Evolutionary conservation across 1,140 invertebrate species (phyloP).

Genomic region (Radopholus similis): DNA sequence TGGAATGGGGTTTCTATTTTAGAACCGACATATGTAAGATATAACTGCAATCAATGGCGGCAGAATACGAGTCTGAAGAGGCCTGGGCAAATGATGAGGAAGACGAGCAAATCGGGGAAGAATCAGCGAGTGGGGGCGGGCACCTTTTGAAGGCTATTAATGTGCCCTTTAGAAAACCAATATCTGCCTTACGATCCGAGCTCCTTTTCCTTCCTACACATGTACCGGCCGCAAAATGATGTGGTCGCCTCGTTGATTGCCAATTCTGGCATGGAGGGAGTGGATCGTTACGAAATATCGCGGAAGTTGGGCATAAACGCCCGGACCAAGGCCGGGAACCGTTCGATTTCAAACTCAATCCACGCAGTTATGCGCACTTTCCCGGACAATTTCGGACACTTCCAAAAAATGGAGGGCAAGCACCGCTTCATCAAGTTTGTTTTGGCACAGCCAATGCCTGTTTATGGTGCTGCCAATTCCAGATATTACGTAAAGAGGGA

Average conservation of each 20-base stretch:
- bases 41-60: no score
- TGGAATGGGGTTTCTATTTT: no score
- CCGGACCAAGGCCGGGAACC: slow-evolving; percentile 42
- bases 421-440: slow-evolving; percentile 19
- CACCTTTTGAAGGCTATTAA: no score
- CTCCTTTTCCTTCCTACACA: slow-evolving; percentile 18
- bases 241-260: slow-evolving; percentile 30
- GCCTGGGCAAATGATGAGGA: no score
- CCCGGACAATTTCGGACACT: slow-evolving; percentile 50
- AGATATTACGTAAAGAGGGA: slow-evolving; percentile 9
- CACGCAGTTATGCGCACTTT: slow-evolving; percentile 24
- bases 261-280: slow-evolving; percentile 33
- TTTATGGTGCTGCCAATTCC: not conserved
- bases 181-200: slow-evolving; percentile 31
- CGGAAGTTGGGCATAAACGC: slow-evolving; percentile 33
- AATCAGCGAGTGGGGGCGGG: no score
- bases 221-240: slow-evolving; percentile 41
- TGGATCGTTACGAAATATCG: slow-evolving; percentile 44
- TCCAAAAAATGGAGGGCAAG: slow-evolving; percentile 57
- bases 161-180: no score
- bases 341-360: slow-evolving; percentile 47
- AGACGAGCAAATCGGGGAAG: no score
- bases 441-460: not conserved
- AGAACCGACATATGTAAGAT: no score
- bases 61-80: no score